Evolutionary conservation across 2,888 invertebrate genomes (phyloP).

Genomic region (Oligia strigilis): DNA sequence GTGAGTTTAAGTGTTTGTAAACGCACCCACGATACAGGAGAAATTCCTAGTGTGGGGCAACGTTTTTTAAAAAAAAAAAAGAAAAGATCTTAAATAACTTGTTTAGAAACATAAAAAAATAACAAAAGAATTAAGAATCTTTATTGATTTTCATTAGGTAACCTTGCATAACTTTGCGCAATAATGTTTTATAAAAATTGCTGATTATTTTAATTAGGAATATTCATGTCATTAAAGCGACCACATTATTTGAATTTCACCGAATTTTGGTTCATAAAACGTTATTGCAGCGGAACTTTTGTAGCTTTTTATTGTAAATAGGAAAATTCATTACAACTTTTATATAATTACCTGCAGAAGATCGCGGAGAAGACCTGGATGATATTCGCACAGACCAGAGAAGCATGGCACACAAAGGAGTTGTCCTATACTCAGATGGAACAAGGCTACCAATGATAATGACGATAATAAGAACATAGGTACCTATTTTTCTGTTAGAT

Average conservation of each 20-base stretch:
- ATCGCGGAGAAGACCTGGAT: neutral
- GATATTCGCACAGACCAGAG: neutral
- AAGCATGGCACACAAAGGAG: neutral
- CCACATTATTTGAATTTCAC: neutral
- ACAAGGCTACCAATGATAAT: neutral
- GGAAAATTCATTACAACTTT: neutral
- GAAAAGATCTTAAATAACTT: constrained; percentile 34
- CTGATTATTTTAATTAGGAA: constrained; percentile 27
- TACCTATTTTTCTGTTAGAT: neutral
- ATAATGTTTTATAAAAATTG: constrained; percentile 31
- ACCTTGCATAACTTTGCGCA: constrained; percentile 46
- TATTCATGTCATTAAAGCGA: constrained; percentile 13
- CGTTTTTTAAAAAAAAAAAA: no score
- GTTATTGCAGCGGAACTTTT: neutral
- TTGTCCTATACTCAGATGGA: neutral
- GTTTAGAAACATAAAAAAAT: constrained; percentile 34
- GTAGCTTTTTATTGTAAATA: neutral
- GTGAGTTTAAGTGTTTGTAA: no score
- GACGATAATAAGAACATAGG: neutral
- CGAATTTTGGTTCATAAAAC: constrained; percentile 4
- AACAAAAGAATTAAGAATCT: constrained; percentile 55
- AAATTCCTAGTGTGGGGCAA: no score
- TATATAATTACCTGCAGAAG: neutral
- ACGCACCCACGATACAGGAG: no score
- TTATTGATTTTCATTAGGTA: constrained; percentile 34